Base-by-base conservation (phyloP, 2,113 vertebrate genomes). In the Dolichotis patagonum region DNA sequence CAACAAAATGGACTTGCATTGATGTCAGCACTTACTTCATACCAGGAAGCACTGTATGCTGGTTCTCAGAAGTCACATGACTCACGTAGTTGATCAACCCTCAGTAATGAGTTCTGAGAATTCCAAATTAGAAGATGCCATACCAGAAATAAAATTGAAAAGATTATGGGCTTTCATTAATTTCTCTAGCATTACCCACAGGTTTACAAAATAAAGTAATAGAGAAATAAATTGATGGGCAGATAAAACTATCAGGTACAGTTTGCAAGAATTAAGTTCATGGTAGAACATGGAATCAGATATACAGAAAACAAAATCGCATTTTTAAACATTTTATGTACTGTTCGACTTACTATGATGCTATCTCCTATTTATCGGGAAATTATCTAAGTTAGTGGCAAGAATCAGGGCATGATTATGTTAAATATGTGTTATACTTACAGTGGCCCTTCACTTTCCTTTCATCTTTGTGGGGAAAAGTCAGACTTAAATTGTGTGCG, bases 21-120 rank as follows among this genome's bases (percentile, higher is more conserved):
- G 88, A 60, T 82, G 78, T 94, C 58, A 83, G 67, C 69, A 63
- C 46, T 87, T 90, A 24, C 16, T 85, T 94, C 52, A 84, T 97
- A 97, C 88, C 96, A 93, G 96, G 93, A 96, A 97, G 63, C 20
- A 26, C 85, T 26, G 52, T 0, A 0, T 26, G 7, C 38, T 75
- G 65, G 17, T 97, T 97, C 97, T 96, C 89, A 96, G 96, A 98
- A 98, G 73, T 63, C 0, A 0, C 16, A 83, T 96, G 96, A 97
- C 73, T 98, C 91, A 96, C 35, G 30, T 35, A 89, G 65, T 24
- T 2, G 1, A 35, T 94, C 63, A 96, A 1, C 38, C 32, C 32
- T 77, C 41, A 58, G 62, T 41, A 86, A 22, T 56, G 24, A 14
- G 2, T 97, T 97, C 97, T 97, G 93, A 96, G 96, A 98, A 97